These are phyloP conservation scores for Noctua fimbriata DNA, from an alignment of 2,888 invertebrate species.

Conservation along the genomic window DNA sequence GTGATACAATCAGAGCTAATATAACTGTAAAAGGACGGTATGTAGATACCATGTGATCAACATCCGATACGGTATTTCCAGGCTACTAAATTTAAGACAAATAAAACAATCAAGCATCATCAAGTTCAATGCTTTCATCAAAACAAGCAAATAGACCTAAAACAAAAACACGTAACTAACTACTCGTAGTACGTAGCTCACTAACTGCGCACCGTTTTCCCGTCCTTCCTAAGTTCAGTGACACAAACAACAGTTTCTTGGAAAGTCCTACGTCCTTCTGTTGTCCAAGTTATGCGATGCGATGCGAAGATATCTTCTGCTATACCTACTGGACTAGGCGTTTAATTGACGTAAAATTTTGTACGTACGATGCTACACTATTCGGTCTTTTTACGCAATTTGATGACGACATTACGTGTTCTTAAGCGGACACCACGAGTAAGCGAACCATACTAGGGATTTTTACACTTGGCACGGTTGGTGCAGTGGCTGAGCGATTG, in stretches of 20 bases:
- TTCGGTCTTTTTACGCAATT: neutral
- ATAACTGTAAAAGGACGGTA: neutral
- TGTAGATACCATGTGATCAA: neutral
- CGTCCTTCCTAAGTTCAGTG: slow-evolving; percentile 58
- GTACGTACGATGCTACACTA: neutral
- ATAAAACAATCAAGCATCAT: neutral
- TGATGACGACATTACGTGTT: neutral
- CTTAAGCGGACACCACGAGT: neutral
- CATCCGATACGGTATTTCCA: neutral
- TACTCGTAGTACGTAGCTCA: neutral
- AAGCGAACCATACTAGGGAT: neutral
- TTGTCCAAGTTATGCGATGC: neutral
- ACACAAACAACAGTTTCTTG: slow-evolving; percentile 40
- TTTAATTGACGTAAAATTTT: neutral
- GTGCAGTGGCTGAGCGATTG: too few species aligned
- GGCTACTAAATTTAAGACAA: neutral
- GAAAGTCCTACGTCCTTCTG: slow-evolving; percentile 1
- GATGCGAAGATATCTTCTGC: slow-evolving; percentile 25
- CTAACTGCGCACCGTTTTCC: slow-evolving; percentile 40
- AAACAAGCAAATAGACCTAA: slow-evolving; percentile 15
- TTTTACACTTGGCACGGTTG: too few species aligned
- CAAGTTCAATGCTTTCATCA: slow-evolving; percentile 15
- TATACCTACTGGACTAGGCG: neutral
- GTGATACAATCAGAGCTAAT: too few species aligned
- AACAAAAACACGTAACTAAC: slow-evolving; percentile 32